phyloP scores from a whole-genome alignment of 2,797 vertebrate genomes.

The Hydrophis major region DNA sequence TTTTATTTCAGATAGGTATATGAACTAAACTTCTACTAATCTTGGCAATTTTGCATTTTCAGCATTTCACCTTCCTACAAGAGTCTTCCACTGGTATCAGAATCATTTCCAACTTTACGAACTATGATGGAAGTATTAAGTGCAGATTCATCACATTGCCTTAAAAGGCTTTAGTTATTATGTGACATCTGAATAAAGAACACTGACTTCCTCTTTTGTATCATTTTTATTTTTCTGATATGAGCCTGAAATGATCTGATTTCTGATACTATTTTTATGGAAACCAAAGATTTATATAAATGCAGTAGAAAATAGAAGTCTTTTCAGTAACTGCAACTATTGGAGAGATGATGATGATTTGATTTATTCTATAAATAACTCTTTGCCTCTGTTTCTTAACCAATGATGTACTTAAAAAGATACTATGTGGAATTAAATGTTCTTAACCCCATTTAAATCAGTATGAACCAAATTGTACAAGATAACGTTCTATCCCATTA shows the following conservation, averaged over 20 bases:
- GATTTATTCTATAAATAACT: neutral
- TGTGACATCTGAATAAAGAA: slow-evolving; percentile 65
- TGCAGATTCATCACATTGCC: slow-evolving; percentile 88
- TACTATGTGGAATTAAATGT: neutral
- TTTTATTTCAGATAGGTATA: slow-evolving; percentile 18
- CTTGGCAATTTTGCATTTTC: slow-evolving; percentile 39
- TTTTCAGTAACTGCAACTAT: neutral
- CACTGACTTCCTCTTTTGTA: slow-evolving; percentile 56
- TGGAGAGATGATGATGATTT: slow-evolving; percentile 4
- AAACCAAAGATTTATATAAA: slow-evolving; percentile 57
- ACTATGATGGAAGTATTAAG: slow-evolving; percentile 96
- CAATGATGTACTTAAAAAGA: slow-evolving; percentile 16
- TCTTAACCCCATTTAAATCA: neutral
- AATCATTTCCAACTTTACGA: slow-evolving; percentile 89
- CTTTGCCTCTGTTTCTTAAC: slow-evolving; percentile 1
- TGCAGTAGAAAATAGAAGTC: slow-evolving; percentile 34
- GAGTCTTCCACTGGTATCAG: slow-evolving; percentile 88
- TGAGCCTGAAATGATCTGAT: slow-evolving; percentile 55
- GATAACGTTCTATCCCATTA: neutral
- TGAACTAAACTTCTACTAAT: slow-evolving; percentile 2
- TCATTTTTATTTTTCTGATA: slow-evolving; percentile 65
- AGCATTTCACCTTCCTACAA: slow-evolving; percentile 92
- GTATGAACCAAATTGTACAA: neutral
- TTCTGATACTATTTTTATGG: slow-evolving; percentile 53
- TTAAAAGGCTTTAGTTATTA: slow-evolving; percentile 79